Base-by-base conservation (phyloP, 2,888 invertebrate genomes). In the Seira musarum region DNA sequence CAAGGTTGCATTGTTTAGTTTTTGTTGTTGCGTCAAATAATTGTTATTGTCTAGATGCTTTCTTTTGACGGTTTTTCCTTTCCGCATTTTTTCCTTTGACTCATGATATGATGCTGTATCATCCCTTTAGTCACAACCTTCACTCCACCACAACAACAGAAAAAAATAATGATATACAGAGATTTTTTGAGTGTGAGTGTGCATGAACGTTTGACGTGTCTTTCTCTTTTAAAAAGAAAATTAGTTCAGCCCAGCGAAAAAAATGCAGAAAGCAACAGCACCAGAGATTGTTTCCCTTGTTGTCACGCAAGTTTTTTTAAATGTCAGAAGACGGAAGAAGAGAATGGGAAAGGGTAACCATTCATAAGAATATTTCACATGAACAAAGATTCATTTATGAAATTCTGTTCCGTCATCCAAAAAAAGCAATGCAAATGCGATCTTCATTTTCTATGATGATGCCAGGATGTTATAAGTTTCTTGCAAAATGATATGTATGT, bases 211-310 rank as follows among this genome's bases (percentile, higher is more conserved):
- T 30, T 68, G 68, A 63, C 68, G 68, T 68, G 21, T 70, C 61
- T 40, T 30, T 30, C 30, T 30, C 30, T 30, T 30, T 19, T 46
- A 46, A 67, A 35, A 49, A 68, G 75, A 75, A 69, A 75, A 75
- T 75, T 75, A 75, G 75, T 75, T 68, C 75, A 75, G n/a, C 75
- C 68, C 75, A 75, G 68, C 68, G 75, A 68, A 75, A 75, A 75
- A 19, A 24, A 67, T 40, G 13, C 24, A 57, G 13, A 69, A 57
- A 70, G 49, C 65, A 73, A 61, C 64, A 72, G 63, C 30, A 30
- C 30, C 30, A 30, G 30, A 64, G 22, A 71, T 22, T 61, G 30
- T 24, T 63, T 60, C 30, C 30, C 30, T 30, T 30, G 30, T 30
- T 30, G 30, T 30, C 30, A 30, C 30, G 30, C 30, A 30, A 30